A percentile compares a stretch with the other conserved stretches of the same genome.
These are phyloP conservation scores for Pteropus alecto DNA, from an alignment of 2,113 vertebrate species.

Conservation along the genomic window DNA sequence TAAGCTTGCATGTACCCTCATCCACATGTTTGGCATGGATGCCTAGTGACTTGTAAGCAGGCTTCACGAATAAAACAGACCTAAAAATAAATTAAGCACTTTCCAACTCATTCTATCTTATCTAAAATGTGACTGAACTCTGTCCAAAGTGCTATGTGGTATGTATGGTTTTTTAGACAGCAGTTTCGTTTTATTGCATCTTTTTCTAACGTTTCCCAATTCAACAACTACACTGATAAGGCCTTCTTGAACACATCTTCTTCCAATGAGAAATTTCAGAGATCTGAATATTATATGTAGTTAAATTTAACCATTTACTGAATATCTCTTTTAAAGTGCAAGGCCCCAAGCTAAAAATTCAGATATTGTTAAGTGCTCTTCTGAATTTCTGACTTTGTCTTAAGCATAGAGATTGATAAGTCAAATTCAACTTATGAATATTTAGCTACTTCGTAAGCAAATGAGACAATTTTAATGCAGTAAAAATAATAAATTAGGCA, in stretches of 20 bases:
- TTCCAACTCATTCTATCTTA: not conserved
- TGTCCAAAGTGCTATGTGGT: not conserved
- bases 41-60: not conserved
- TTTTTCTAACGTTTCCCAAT: not conserved
- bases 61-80: not conserved
- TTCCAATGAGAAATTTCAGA: not conserved
- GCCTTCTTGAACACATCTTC: not conserved
- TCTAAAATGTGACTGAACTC: not conserved
- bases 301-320: not conserved
- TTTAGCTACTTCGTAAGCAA: not conserved
- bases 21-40: not conserved
- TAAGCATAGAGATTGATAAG: not conserved
- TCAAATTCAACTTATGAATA: not conserved
- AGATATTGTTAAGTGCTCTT: not conserved
- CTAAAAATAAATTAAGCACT: not conserved
- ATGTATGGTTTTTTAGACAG: not conserved
- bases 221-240: not conserved
- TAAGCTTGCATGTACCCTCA: not conserved
- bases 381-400: conserved; percentile 6
- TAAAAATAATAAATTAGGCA: not conserved
- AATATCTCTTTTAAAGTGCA: not conserved
- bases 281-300: not conserved
- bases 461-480: not conserved
- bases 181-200: not conserved
- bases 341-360: not conserved